phyloP scores from a whole-genome alignment of 2,888 invertebrate genomes.

The Drosophila kambysellisi region DNA sequence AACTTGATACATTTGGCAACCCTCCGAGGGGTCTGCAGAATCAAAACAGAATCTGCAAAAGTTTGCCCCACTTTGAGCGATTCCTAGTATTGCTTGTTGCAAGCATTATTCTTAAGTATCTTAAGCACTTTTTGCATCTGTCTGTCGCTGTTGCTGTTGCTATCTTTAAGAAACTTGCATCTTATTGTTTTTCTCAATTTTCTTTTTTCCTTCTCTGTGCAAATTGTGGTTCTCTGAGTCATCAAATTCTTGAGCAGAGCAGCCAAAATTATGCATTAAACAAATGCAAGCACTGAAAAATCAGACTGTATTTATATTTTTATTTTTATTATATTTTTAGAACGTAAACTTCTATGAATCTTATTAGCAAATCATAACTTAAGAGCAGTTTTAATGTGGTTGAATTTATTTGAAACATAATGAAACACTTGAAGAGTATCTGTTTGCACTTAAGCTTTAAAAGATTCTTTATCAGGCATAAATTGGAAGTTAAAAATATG shows the following conservation, averaged over 20 bases:
- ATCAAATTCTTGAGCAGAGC: conserved; percentile 53
- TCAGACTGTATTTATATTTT: not conserved
- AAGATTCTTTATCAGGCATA: not conserved
- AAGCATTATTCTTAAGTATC: conserved; percentile 5
- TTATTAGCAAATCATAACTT: not conserved
- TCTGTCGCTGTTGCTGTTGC: conserved; percentile 9
- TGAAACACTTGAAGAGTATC: not conserved
- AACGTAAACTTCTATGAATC: not conserved
- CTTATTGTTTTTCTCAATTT: conserved; percentile 12
- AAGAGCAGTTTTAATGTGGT: not conserved
- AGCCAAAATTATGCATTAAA: conserved; percentile 52
- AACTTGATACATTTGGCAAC: conserved; percentile 28
- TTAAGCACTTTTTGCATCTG: conserved; percentile 7
- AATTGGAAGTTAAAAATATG: conserved; percentile 1
- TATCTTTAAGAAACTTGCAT: conserved; percentile 4
- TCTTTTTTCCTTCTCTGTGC: not conserved
- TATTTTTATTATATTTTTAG: conserved; percentile 3
- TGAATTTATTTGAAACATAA: not conserved
- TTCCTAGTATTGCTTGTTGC: conserved; percentile 1
- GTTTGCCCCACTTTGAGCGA: conserved; percentile 63
- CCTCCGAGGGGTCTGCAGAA: conserved; percentile 14
- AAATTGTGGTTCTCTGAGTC: conserved; percentile 58
- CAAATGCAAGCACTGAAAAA: conserved; percentile 20
- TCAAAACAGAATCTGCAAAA: conserved; percentile 59
- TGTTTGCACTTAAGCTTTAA: not conserved